These are phyloP conservation scores for Capitulum mitella DNA, from an alignment of 2,888 invertebrate genomes.

Conservation along the genomic window DNA sequence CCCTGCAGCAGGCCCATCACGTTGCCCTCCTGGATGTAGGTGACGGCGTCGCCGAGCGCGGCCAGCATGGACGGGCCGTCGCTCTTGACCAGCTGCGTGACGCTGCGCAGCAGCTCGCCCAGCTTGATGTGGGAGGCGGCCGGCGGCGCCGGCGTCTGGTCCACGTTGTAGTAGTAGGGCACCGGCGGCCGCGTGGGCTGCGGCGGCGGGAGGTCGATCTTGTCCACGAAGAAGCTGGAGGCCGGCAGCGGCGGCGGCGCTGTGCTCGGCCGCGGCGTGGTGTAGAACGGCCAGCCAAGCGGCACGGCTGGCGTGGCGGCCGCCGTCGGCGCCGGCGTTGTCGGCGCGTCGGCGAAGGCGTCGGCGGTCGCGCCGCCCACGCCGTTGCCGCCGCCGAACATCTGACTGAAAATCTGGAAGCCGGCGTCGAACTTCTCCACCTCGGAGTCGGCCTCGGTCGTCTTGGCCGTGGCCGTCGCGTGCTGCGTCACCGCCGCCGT, in stretches of 20 bases:
- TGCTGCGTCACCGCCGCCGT: background rate
- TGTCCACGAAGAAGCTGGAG: background rate
- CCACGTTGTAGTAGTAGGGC: constrained; percentile 22
- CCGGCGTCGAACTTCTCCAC: constrained; percentile 16
- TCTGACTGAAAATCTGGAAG: constrained; percentile 24
- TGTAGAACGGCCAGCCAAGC: constrained; percentile 15
- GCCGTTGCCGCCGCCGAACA: constrained; percentile 5
- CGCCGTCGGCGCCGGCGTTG: background rate
- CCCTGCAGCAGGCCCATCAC: constrained; percentile 14
- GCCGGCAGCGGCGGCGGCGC: no score
- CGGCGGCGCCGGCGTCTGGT: background rate
- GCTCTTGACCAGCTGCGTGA: background rate
- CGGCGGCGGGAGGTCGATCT: background rate
- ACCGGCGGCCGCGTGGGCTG: background rate
- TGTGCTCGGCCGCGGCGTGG: no score
- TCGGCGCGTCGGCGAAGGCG: background rate
- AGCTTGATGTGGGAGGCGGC: background rate
- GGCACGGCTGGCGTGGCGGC: background rate
- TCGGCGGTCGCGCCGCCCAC: background rate
- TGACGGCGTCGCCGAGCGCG: background rate
- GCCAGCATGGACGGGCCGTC: constrained; percentile 12
- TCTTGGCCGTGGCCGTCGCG: background rate
- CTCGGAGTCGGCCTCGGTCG: background rate
- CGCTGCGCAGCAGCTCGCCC: background rate
- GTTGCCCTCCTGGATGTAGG: background rate